phyloP scores from a whole-genome alignment of 1,140 invertebrate species.

The Drosophila eugracilis region DNA sequence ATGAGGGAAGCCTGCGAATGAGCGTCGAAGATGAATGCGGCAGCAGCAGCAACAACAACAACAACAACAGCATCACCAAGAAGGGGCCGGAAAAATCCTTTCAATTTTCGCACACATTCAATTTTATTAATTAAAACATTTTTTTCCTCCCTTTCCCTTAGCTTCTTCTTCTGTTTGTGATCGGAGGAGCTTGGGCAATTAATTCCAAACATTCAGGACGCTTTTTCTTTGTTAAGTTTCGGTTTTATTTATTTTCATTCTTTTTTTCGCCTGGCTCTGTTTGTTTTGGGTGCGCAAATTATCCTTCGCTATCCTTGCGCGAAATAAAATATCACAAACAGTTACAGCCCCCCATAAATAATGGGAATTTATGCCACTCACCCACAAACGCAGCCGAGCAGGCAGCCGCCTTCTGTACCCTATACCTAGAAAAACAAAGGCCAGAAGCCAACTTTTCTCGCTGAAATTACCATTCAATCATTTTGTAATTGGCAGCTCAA shows the following conservation, averaged over 20 bases:
- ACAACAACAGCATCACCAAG: constrained; percentile 36
- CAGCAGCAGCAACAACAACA: constrained; percentile 31
- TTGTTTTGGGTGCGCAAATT: constrained; percentile 62
- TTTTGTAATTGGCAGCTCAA: constrained; percentile 71
- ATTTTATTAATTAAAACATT: constrained; percentile 84
- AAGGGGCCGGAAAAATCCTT: constrained; percentile 75
- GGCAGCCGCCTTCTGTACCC: too few species aligned
- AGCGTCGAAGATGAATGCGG: constrained; percentile 76
- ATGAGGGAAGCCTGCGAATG: constrained; percentile 63
- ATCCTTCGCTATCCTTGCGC: constrained; percentile 75
- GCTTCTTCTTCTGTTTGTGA: constrained; percentile 51
- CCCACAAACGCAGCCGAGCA: constrained; percentile 7
- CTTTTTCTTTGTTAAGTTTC: constrained; percentile 84
- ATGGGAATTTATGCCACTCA: constrained; percentile 83
- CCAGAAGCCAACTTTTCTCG: constrained; percentile 55
- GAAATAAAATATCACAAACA: constrained; percentile 85
- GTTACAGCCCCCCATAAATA: constrained; percentile 83
- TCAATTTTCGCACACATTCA: constrained; percentile 84
- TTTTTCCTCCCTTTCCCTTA: constrained; percentile 55
- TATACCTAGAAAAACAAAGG: constrained; percentile 46
- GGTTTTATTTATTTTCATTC: constrained; percentile 16
- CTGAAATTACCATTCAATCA: constrained; percentile 84
- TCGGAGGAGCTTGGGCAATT: constrained; percentile 79
- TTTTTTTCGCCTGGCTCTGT: too few species aligned
- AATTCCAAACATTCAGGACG: constrained; percentile 82